phyloP scores from a whole-genome alignment of 2,888 invertebrate genomes.

The Coelinius sp. region DNA sequence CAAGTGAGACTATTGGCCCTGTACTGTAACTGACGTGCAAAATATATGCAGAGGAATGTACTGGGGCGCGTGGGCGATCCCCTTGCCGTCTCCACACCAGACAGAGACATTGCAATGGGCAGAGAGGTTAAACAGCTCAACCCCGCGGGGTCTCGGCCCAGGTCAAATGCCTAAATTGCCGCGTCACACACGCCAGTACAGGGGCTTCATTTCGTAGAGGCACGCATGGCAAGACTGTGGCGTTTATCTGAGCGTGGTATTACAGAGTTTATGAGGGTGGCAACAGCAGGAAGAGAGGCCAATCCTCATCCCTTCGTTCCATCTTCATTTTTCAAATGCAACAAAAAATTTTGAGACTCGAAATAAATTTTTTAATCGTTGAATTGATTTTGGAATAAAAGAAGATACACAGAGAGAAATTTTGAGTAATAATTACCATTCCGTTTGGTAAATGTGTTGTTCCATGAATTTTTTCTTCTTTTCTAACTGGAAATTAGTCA shows the following conservation, averaged over 20 bases:
- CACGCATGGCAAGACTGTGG: slow-evolving; percentile 33
- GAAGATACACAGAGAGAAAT: no score
- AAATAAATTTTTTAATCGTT: no score
- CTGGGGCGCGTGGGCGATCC: slow-evolving; percentile 42
- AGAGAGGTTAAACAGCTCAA: slow-evolving; percentile 67
- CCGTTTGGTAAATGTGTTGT: no score
- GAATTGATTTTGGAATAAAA: no score
- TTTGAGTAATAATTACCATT: no score
- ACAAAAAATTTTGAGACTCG: no score
- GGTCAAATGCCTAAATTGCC: slow-evolving; percentile 70
- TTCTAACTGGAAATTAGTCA: no score
- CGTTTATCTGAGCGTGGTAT: slow-evolving; percentile 59
- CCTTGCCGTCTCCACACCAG: slow-evolving; percentile 41
- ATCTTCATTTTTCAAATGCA: no score
- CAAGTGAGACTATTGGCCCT: neutral
- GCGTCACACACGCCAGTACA: slow-evolving; percentile 63
- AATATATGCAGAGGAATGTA: slow-evolving; percentile 41
- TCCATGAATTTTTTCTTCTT: no score
- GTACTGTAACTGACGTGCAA: neutral
- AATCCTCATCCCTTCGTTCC: slow-evolving; percentile 29
- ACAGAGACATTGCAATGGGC: slow-evolving; percentile 63
- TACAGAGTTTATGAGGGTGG: slow-evolving; percentile 45
- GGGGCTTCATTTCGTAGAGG: slow-evolving; percentile 17
- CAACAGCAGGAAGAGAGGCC: slow-evolving; percentile 27
- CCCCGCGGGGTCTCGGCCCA: slow-evolving; percentile 55